Evolutionary conservation across 2,888 invertebrate genomes (phyloP).

Genomic region (Neoscelio sp.): DNA sequence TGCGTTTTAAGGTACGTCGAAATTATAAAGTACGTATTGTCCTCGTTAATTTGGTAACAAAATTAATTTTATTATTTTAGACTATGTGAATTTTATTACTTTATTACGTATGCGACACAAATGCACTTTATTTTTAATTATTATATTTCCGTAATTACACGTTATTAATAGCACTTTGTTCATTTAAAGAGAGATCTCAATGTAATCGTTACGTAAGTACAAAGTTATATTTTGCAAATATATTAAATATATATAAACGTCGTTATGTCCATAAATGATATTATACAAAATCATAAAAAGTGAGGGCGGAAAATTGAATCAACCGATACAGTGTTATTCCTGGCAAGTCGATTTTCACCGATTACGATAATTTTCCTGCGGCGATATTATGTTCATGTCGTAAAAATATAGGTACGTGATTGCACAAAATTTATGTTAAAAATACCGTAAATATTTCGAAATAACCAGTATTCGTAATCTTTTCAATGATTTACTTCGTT

Average conservation of each 20-base stretch:
- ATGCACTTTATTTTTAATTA: no score
- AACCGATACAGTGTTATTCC: neutral
- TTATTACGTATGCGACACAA: no score
- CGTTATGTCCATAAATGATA: neutral
- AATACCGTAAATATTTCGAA: slow-evolving; percentile 62
- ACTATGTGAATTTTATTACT: no score
- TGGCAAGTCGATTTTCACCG: slow-evolving; percentile 49
- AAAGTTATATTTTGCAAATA: no score
- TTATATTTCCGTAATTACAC: no score
- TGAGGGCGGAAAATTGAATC: no score
- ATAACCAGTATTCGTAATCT: slow-evolving; percentile 35
- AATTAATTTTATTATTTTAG: neutral
- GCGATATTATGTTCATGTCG: slow-evolving; percentile 54
- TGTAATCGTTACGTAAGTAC: no score
- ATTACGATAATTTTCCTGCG: slow-evolving; percentile 42
- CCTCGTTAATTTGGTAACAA: neutral
- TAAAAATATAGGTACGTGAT: slow-evolving; percentile 63
- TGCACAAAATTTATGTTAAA: slow-evolving; percentile 59
- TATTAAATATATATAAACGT: neutral
- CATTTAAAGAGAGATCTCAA: neutral
- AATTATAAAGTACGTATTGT: neutral
- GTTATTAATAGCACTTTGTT: neutral
- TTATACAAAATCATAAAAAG: neutral
- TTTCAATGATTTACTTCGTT: slow-evolving; percentile 41
- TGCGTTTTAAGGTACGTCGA: neutral